Base-by-base conservation (phyloP, 1,140 invertebrate species). In the Microvelia longipes region DNA sequence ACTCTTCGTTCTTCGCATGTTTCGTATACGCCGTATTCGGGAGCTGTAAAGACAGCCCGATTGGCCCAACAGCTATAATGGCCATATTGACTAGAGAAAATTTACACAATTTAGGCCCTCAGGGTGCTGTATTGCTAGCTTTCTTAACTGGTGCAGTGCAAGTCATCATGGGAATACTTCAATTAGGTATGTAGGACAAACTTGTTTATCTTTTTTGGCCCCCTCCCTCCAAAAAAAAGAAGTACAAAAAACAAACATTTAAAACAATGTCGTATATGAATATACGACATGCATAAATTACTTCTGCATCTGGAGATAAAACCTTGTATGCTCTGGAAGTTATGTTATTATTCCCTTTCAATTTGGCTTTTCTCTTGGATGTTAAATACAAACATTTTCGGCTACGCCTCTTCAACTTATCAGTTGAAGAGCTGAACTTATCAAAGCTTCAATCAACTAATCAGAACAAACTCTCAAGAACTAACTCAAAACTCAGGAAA, bases 1-100 rank as follows among this genome's bases (percentile, higher is more conserved):
- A 94, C 78, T 92, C 91, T 0, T 89, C 91, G 0, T 94, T 95
- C 81, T 89, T 94, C 85, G 89, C 87, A 1, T 88, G 86, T 76
- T 91, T 91, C 75, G 82, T 92, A 0, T 92, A 92, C 77, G 85
- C 86, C 30, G 78, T 92, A 24, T 83, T 92, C 73, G 90, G 90
- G 19, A 90, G 87, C 29, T 86, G 87, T 70, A 90, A 89, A 78
- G 88, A 90, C 73, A 84, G 89, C 61, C 87, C 89, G 1, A 84
- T 89, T 66, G 87, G 87, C 1, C 87, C 88, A 1, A 86, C 87
- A 1, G 87, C 88, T 1, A 88, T 89, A 70, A 83, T 83, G 73
- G 84, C 85, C 0, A 83, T 89, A 61, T 77, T 89, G 69, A 87
- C 86, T 0, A 77, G 83, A 35, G 85, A 88, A 75, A 87, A 88